phyloP scores from a whole-genome alignment of 2,888 invertebrate species.

The Ectemnius cavifrons region DNA sequence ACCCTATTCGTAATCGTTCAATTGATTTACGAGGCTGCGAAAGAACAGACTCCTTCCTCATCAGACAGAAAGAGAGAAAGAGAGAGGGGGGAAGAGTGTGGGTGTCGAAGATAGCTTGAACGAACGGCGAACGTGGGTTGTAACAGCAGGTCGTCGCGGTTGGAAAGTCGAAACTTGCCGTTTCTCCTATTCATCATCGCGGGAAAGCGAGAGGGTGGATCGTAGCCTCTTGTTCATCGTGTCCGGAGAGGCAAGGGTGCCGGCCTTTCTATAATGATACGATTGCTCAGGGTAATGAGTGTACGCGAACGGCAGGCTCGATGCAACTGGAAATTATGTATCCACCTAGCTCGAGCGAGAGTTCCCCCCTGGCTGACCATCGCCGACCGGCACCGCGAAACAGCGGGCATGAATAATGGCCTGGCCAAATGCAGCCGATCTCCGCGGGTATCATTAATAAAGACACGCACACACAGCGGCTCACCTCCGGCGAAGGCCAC shows the following conservation, averaged over 20 bases:
- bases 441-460: slow-evolving; percentile 43
- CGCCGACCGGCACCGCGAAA: slow-evolving; percentile 11
- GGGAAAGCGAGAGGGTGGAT: slow-evolving; percentile 33
- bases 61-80: no score
- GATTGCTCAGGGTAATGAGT: slow-evolving; percentile 45
- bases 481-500: slow-evolving; percentile 41
- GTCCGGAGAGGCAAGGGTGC: background rate
- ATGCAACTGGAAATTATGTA: slow-evolving; percentile 52
- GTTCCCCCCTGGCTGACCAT: no score
- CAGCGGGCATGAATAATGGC: slow-evolving; percentile 37
- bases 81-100: slow-evolving; percentile 14
- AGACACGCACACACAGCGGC: slow-evolving; percentile 17
- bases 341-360: slow-evolving; percentile 7
- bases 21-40: slow-evolving; percentile 54
- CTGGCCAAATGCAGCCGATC: slow-evolving; percentile 38
- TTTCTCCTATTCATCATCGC: slow-evolving; percentile 44
- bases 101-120: slow-evolving; percentile 44
- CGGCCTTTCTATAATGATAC: slow-evolving; percentile 38
- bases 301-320: slow-evolving; percentile 31
- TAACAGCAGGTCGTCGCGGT: slow-evolving; percentile 18
- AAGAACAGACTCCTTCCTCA: slow-evolving; percentile 7
- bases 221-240: slow-evolving; percentile 34
- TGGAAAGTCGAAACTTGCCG: slow-evolving; percentile 30
- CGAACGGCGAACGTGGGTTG: slow-evolving; percentile 38
- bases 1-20: slow-evolving; percentile 11